Base-by-base conservation (phyloP, 2,888 invertebrate species). In the Amphipoea lucens region DNA sequence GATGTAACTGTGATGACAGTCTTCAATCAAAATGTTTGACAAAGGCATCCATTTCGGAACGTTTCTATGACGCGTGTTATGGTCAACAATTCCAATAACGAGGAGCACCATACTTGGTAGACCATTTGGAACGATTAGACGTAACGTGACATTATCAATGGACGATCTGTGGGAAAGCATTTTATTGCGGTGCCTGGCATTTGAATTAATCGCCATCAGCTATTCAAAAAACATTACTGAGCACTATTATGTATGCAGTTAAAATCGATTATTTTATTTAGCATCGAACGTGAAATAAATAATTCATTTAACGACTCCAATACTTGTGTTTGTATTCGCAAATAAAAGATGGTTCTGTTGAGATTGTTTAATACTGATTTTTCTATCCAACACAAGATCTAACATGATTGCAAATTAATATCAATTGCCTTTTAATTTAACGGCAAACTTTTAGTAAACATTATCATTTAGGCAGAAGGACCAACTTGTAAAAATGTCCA, bases 181-280 rank as follows among this genome's bases (percentile, higher is more conserved):
- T 82, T 80, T 83, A 85, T 81, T 79, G 69, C 76, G 65, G 73
- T 78, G 78, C 17, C 57, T 40, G 78, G 57, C 77, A 62, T 74
- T 85, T 80, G 78, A 84, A 87, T 87, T 81, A 82, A 82, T 83
- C 85, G 74, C 74, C 51, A 62, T 81, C 73, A 81, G 69, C 76
- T 81, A 79, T 84, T 83, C 78, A 83, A 75, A 82, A 85, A 79
- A 83, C 77, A 86, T 79, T 78, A 86, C 78, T 72, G 81, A 78
- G 65, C 66, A 71, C 74, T 77, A 83, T 80, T 85, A 73, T 71
- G 77, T 80, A 87, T 86, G 81, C 84, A 79, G 79, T 78, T 78
- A 65, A 80, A 85, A 86, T 72, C 71, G 78, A 88, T 87, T 87
- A 84, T 84, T 87, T 88, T 79, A 78, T 83, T 87, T 78, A 83